Conservation (phyloP, 2,797 vertebrate genomes). For the Halcyon leucocephala region DNA sequence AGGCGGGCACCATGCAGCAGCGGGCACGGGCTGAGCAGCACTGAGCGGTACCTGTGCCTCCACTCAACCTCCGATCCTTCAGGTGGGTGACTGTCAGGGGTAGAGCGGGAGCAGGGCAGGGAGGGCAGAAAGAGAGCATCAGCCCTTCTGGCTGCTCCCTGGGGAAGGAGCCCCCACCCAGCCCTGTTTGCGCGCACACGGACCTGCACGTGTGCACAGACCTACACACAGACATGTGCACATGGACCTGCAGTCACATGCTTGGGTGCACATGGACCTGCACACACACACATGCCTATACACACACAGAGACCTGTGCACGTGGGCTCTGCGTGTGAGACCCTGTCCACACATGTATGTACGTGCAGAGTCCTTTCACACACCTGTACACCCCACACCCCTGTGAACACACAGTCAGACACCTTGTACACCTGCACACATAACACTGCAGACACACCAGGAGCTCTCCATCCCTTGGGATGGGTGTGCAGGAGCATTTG, state of each 20-base stretch:
- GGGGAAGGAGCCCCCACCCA: not conserved
- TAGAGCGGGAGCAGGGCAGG: slow-evolving; percentile 26
- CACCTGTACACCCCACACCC: fast-evolving
- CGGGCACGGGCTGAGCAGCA: slow-evolving; percentile 72
- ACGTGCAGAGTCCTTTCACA: not conserved
- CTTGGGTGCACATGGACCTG: not conserved
- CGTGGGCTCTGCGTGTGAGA: not conserved
- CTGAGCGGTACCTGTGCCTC: slow-evolving; percentile 90
- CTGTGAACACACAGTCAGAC: fast-evolving
- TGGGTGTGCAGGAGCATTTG: fast-evolving
- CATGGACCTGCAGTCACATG: not conserved
- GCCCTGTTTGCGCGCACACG: not conserved
- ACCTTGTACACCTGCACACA: too few species aligned
- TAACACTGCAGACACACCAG: fast-evolving
- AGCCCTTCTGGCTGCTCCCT: fast-evolving
- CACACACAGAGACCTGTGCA: not conserved
- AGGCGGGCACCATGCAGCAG: slow-evolving; percentile 59
- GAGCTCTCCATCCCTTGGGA: not conserved
- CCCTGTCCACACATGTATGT: fast-evolving
- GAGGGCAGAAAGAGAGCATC: slow-evolving; percentile 51
- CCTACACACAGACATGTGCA: not conserved
- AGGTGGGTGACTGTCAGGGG: slow-evolving; percentile 92
- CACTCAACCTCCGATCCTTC: slow-evolving; percentile 99
- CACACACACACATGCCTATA: fast-evolving
- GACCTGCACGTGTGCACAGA: not conserved